Conservation (phyloP, 2,888 invertebrate genomes). For the Buathra laborator region DNA sequence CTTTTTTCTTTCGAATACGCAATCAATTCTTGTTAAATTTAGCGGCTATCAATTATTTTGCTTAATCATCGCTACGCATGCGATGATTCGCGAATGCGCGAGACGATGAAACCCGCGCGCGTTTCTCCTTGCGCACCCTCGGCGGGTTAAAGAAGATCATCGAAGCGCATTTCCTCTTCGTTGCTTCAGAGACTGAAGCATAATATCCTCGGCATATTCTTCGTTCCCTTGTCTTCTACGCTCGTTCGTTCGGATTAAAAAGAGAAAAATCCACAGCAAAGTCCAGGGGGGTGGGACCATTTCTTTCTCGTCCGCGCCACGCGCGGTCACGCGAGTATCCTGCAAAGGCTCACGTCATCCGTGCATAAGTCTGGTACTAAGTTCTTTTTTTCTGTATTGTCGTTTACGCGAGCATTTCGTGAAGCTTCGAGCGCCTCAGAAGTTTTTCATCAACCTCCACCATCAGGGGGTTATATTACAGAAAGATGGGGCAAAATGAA, state of each 20-base stretch:
- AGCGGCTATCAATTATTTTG: too few species aligned
- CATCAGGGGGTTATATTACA: too few species aligned
- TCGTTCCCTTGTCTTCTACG: background rate
- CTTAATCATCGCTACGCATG: background rate
- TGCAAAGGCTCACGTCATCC: constrained; percentile 5
- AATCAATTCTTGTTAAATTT: too few species aligned
- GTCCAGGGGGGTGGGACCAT: background rate
- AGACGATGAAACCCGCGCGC: background rate
- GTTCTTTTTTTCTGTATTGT: background rate
- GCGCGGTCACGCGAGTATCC: background rate
- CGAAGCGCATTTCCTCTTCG: constrained; percentile 2
- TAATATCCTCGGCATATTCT: background rate
- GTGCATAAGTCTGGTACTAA: background rate
- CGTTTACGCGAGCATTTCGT: too few species aligned
- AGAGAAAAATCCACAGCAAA: constrained; percentile 6
- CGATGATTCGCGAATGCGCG: background rate
- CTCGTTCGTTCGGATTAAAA: background rate
- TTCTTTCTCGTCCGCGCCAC: background rate
- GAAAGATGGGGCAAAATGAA: too few species aligned
- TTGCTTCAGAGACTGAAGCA: background rate
- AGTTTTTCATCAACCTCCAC: too few species aligned
- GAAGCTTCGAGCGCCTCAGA: too few species aligned
- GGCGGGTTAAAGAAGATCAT: constrained; percentile 15
- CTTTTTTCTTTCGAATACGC: too few species aligned
- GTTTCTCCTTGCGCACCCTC: too few species aligned